Percentiles rank a stretch among this genome's conserved stretches.
phyloP scores from a whole-genome alignment of 2,113 vertebrate species.

The Phainopepla nitens region DNA sequence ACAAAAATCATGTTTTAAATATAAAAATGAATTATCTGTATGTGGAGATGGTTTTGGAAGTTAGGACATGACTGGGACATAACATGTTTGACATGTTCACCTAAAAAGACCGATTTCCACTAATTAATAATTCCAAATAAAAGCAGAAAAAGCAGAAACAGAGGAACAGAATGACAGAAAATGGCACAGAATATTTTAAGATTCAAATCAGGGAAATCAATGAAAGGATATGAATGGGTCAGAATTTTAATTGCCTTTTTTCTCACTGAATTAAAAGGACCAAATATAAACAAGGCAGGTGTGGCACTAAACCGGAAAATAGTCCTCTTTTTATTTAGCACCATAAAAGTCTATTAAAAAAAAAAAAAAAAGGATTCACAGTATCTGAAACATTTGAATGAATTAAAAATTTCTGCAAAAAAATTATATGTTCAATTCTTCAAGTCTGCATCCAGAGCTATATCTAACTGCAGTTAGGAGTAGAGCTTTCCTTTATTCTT shows the following conservation, averaged over 20 bases:
- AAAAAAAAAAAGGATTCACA: neutral
- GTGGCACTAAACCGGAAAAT: slow-evolving; percentile 93
- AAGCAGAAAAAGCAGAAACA: neutral
- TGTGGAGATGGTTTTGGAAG: neutral
- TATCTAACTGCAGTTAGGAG: neutral
- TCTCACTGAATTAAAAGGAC: slow-evolving; percentile 89
- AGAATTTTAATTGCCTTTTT: slow-evolving; percentile 88
- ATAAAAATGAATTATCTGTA: neutral
- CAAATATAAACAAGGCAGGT: slow-evolving; percentile 86
- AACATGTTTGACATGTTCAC: neutral
- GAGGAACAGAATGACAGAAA: neutral
- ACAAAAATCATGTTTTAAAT: neutral
- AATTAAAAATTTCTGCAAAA: neutral
- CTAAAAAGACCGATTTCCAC: neutral
- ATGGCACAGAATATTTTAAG: neutral
- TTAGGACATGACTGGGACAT: neutral
- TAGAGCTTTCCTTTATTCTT: neutral
- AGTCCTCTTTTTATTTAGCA: slow-evolving; percentile 88
- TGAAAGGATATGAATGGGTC: slow-evolving; percentile 93
- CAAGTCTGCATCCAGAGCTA: neutral
- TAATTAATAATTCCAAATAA: neutral
- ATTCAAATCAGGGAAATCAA: neutral
- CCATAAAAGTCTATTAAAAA: slow-evolving; percentile 87
- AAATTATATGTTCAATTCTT: neutral
- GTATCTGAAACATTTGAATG: neutral